Evolutionary conservation across 2,888 invertebrate genomes (phyloP).

Genomic region (Drosophila lacicola): DNA sequence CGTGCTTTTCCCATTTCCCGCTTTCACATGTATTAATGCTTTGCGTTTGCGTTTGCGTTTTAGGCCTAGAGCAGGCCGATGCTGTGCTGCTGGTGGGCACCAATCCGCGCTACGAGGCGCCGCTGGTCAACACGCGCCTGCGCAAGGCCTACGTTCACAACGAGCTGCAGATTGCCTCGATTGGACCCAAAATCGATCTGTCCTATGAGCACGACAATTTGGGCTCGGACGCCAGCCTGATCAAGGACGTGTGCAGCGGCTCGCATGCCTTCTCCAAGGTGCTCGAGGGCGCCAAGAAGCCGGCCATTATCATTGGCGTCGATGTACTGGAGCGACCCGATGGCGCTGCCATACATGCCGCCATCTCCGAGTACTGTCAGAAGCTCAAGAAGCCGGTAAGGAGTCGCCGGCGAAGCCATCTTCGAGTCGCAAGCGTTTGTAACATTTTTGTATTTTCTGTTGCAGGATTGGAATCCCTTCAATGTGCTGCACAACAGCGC

Average conservation of each 20-base stretch:
- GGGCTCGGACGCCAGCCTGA: conserved; percentile 91
- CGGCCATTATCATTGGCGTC: conserved; percentile 96
- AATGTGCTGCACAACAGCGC: conserved; percentile 98
- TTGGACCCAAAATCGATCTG: conserved; percentile 96
- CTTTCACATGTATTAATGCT: background rate
- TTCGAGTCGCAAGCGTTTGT: background rate
- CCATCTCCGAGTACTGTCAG: conserved; percentile 90
- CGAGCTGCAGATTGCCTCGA: conserved; percentile 93
- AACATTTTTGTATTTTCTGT: background rate
- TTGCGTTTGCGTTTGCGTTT: background rate
- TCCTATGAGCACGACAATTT: conserved; percentile 96
- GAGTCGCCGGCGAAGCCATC: background rate
- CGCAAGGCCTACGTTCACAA: conserved; percentile 98
- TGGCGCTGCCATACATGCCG: conserved; percentile 91
- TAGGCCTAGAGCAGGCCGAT: conserved; percentile 96
- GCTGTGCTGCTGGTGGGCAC: conserved; percentile 96
- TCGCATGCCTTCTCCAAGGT: conserved; percentile 89
- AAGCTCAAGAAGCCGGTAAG: conserved; percentile 86
- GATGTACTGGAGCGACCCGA: conserved; percentile 92
- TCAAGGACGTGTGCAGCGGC: conserved; percentile 91
- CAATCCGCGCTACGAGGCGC: conserved; percentile 98
- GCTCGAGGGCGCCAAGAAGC: conserved; percentile 92
- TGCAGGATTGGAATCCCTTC: conserved; percentile 90
- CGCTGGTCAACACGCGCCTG: conserved; percentile 96
- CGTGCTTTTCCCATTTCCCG: conserved; percentile 26